Evolutionary conservation across 1,140 invertebrate genomes (phyloP), one percentile per base, ranked within the genome.

Genomic region (Macrosteles quadrilineatus): DNA sequence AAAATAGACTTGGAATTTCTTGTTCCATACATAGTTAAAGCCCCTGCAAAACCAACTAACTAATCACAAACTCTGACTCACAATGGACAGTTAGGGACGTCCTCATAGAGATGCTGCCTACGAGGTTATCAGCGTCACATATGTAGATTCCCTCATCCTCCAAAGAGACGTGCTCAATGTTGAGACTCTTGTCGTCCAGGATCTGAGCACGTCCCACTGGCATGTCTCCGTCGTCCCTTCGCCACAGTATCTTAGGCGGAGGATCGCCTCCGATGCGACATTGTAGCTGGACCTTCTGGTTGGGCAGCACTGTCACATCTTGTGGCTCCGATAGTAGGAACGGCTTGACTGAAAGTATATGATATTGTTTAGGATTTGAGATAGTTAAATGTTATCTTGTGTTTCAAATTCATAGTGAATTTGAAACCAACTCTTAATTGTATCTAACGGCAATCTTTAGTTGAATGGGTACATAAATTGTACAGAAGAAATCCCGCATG

Each of bases 191-290:
- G 75, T 92, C 90, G 55, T 91, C 89, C 53, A 90, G 80, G 59
- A 93, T 88, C 50, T 89, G 85, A 6, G 89, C 89, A 73, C 91
- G 83, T 3, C 90, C 88, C 53, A 88, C 85, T 0, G 91, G 90
- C 84, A 95, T 93, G 76, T 91, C 89, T 14, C 90, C 91, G 72
- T 92, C 91, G 77, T 95, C 91, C 75, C 94, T 89, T 55, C 91
- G 87, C 96, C 96, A 97, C 50, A 95, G 87, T 6, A 97, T 89
- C 73, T 92, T 89, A 0, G 95, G 93, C 25, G 85, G 83, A n/a
- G 95, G 95, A 80, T 96, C 94, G 12, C 96, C 96, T 67, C 91
- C 91, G 0, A 95, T 94, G 66, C 88, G 86, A 78, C 96, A 98
- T 62, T 92, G 90, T 77, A 98, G 95, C 71, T 91, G 88, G 0